Evolutionary conservation across 2,797 vertebrate species (phyloP), one percentile per base, ranked within the genome.

Genomic region (Ciconia nigra): DNA sequence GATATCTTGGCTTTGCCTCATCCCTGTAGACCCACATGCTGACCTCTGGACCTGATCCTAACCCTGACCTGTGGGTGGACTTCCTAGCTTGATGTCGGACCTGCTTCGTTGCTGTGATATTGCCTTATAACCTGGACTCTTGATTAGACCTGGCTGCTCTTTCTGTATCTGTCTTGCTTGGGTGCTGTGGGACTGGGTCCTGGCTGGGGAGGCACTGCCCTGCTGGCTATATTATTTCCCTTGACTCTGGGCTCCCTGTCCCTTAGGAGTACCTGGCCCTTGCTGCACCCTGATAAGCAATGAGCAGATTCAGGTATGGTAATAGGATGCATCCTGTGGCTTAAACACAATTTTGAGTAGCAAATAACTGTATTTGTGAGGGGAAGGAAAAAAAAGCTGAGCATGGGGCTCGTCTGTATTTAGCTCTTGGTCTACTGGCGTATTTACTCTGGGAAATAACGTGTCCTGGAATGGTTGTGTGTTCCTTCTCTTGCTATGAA

Each of bases 21-120:
- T 69, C 3, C 1, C 4, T 54, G 25, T 22, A 10, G 11, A 3
- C 2, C 10, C 1, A 0, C 0, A 1, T 41, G 15, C 7, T 74
- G 57, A 16, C 6, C 4, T 0, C 21, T 58, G 13, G 15, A 13
- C 15, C 18, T 29, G 4, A 29, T 71, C 16, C 20, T 52, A 18
- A 24, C 8, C 18, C 15, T 80, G 54, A 22, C 15, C 6, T 57
- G 20, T 28, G 10, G 20, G 12, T 58, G 13, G 18, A 9, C 8
- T 19, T 33, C 6, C 9, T 71, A 47, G 2, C 4, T 70, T 42
- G 7, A 37, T 81, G 8, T 41, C 4, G 22, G 19, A 25, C 11
- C 15, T 61, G 8, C 20, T 12, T 51, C 0, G 0, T 2, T 72
- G 29, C 24, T 59, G 52, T 51, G 17, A 15, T 61, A 22, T 24